phyloP scores from a whole-genome alignment of 2,888 invertebrate species.

The Drosophila diplacantha region DNA sequence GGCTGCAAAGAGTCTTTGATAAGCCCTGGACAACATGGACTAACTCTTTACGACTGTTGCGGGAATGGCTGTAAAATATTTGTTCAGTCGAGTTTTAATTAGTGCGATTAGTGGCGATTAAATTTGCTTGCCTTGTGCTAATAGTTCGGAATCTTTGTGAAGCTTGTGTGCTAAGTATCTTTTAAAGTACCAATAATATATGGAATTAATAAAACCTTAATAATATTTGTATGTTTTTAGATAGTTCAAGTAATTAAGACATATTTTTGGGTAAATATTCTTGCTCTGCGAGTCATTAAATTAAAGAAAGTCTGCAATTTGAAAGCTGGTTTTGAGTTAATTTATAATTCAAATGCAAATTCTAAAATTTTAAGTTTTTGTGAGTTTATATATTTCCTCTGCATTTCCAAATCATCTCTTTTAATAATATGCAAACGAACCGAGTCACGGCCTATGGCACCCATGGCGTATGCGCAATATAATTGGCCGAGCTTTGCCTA shows the following conservation, averaged over 20 bases:
- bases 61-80: slow-evolving; percentile 19
- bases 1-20: slow-evolving; percentile 15
- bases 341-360: not conserved
- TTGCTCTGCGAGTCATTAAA: not conserved
- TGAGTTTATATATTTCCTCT: not conserved
- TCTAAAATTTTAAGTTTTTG: not conserved
- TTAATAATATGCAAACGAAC: slow-evolving; percentile 18
- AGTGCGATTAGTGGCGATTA: slow-evolving; percentile 25
- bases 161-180: not conserved
- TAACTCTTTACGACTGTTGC: slow-evolving; percentile 14
- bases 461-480: slow-evolving; percentile 43
- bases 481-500: slow-evolving; percentile 19
- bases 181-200: not conserved
- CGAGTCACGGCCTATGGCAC: not conserved
- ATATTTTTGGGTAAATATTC: not conserved
- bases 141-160: not conserved
- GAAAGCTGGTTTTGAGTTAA: not conserved
- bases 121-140: not conserved
- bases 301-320: not conserved
- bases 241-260: not conserved
- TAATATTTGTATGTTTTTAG: no score
- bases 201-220: not conserved
- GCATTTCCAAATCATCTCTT: slow-evolving; percentile 1
- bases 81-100: slow-evolving; percentile 22
- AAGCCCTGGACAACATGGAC: slow-evolving; percentile 14